Base-by-base conservation (phyloP, 2,888 invertebrate genomes). In the Drosophila gaucha region DNA sequence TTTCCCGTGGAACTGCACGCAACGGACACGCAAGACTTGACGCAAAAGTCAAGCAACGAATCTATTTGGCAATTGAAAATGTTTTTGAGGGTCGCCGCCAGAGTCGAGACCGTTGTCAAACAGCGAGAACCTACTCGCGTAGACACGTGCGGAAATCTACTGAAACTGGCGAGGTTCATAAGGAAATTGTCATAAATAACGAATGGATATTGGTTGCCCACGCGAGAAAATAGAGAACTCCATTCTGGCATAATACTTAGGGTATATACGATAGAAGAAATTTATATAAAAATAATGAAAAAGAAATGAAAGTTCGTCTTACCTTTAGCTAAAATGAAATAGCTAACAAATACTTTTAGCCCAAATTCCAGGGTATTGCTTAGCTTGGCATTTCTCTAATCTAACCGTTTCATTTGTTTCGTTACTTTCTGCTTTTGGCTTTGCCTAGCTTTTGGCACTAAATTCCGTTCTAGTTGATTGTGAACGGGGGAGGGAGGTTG, bases 151-250 rank as follows among this genome's bases (percentile, higher is more conserved):
- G 58, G 56, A 60, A 55, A 38, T 51, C 28, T 18, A 41, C 14
- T 24, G 50, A 52, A 18, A 12, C 43, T 38, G 30, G 58, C 41
- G 18, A 49, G 51, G 46, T 47, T 72, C 63, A 52, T 68, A 62
- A 52, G 62, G 58, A 69, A 76, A 74, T 76, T 64, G 59, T 80
- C 68, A 80, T 80, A 76, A 80, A 80, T 80, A 80, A 80, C 66
- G 57, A 49, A 70, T 36, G 73, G 69, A 57, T 70, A 75, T 64
- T 70, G 70, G 74, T 52, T 26, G 22, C 46, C 14, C 20, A 41
- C 9, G 54, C 50, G 6, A 28, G 10, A 12, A 3, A 6, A 26
- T 4, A 14, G 26, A 2, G 16, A 6, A 6, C 3, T 16, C 30
- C 2, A 16, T 16, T 35, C 16, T 18, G 2, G 12, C 36, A 2